phyloP scores from a whole-genome alignment of 1,140 invertebrate genomes.

The Drosophila navojoa region DNA sequence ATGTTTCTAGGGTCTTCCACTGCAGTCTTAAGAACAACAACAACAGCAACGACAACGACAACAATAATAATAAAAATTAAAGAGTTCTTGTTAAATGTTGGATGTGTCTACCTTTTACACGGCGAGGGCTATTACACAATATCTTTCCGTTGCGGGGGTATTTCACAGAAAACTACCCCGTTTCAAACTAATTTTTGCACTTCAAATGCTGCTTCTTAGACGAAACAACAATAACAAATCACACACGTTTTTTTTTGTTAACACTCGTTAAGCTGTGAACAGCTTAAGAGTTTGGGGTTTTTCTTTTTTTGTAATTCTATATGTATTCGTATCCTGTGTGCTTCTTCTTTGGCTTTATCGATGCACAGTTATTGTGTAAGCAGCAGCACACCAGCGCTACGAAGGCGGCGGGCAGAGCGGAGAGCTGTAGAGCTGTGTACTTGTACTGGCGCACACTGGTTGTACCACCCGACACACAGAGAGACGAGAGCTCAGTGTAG shows the following conservation, averaged over 20 bases:
- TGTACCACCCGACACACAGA: constrained; percentile 73
- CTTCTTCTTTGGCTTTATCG: constrained; percentile 77
- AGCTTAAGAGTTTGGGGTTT: constrained; percentile 56
- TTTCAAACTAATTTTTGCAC: constrained; percentile 65
- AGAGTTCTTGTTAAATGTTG: constrained; percentile 30
- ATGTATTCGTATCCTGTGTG: constrained; percentile 66
- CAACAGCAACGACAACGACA: constrained; percentile 18
- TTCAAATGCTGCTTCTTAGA: constrained; percentile 49
- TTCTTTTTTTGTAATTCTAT: constrained; percentile 39
- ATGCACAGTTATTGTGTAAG: constrained; percentile 82
- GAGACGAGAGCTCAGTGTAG: constrained; percentile 75
- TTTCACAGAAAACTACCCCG: constrained; percentile 77
- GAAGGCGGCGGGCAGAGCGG: constrained; percentile 68
- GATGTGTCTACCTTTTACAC: constrained; percentile 78
- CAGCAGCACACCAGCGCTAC: constrained; percentile 72
- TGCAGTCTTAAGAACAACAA: constrained; percentile 48
- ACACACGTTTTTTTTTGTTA: constrained; percentile 55
- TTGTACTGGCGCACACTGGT: constrained; percentile 64
- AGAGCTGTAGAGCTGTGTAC: constrained; percentile 76
- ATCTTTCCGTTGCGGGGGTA: constrained; percentile 52
- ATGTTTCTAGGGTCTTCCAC: constrained; percentile 35
- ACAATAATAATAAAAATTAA: constrained; percentile 8
- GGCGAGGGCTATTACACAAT: constrained; percentile 75
- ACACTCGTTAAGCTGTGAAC: constrained; percentile 57
- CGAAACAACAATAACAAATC: constrained; percentile 62